Conservation (phyloP, 2,888 invertebrate species). For the Drosophila diplacantha region DNA sequence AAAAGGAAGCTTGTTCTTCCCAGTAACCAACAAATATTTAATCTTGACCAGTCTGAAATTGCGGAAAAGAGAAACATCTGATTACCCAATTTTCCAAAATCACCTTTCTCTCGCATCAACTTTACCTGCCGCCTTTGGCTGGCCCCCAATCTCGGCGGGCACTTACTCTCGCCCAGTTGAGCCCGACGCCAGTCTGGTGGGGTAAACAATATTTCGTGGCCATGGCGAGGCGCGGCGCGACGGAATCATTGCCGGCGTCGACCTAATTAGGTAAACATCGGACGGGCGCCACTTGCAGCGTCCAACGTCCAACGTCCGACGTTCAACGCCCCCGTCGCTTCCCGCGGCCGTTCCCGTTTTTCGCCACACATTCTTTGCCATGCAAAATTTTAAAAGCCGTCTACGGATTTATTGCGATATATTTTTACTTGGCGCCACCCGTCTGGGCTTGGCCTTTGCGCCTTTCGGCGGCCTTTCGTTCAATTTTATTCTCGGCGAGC, state of each 20-base stretch:
- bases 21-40: neutral
- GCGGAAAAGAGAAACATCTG: constrained; percentile 3
- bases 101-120: constrained; percentile 26
- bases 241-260: constrained; percentile 45
- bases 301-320: constrained; percentile 31
- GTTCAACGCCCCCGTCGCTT: constrained; percentile 14
- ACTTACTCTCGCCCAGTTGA: constrained; percentile 13
- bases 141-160: constrained; percentile 26
- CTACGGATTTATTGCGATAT: constrained; percentile 52
- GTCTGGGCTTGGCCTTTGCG: constrained; percentile 31
- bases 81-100: constrained; percentile 21
- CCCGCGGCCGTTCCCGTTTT: constrained; percentile 11
- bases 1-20: neutral
- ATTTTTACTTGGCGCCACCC: constrained; percentile 45
- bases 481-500: constrained; percentile 32
- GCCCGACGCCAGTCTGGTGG: constrained; percentile 29
- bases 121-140: constrained; percentile 4
- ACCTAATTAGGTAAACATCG: constrained; percentile 56
- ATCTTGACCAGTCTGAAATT: neutral
- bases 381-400: constrained; percentile 49
- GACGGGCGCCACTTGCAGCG: constrained; percentile 54
- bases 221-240: constrained; percentile 41
- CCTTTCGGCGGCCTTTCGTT: constrained; percentile 30
- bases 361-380: constrained; percentile 42
- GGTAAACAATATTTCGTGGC: constrained; percentile 41